Evolutionary conservation across 2,797 vertebrate genomes (phyloP), one percentile per base, ranked within the genome.

Genomic region (Liparis tanakae): DNA sequence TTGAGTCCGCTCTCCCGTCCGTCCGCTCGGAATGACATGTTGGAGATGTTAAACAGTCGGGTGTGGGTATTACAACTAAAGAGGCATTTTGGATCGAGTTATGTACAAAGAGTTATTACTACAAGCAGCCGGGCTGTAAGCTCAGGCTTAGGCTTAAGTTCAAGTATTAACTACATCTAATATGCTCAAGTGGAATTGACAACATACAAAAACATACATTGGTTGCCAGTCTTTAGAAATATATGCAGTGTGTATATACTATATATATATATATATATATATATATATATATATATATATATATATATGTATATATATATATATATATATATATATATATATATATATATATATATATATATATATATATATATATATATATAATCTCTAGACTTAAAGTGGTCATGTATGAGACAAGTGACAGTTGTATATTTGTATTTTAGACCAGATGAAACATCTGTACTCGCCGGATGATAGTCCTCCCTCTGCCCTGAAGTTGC

Each of bases 31-130:
- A 93, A 93, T 92, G 92, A 93, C 93, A 93, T 94, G 94, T 94
- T 94, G 93, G 89, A 94, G 92, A 94, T 93, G 92, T 94, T 94
- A 92, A 94, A 94, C 89, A 94, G 91, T 89, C 91, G 87, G 91
- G 90, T 93, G 91, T 88, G 92, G 92, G 90, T 90, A 91, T 93
- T 93, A 92, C 88, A 88, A 87, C 86, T 85, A 87, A 90, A 87
- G 84, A 79, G 85, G 89, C 84, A 90, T 93, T 94, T 94, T 93
- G 86, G 81, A 69, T 62, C 85, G 79, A 85, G 92, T 89, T 91
- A 85, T 92, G 87, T 90, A 93, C 89, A 92, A 87, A 87, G 85
- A 84, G 84, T 76, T 92, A 88, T 88, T 90, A 86, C 87, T 83
- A 84, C 79, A 88, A 90, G 85, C 87, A 83, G 78, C 76, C 59